These are phyloP conservation scores for Hyposmocoma kahamanoa DNA, from an alignment of 1,140 invertebrate genomes.

Conservation along the genomic window DNA sequence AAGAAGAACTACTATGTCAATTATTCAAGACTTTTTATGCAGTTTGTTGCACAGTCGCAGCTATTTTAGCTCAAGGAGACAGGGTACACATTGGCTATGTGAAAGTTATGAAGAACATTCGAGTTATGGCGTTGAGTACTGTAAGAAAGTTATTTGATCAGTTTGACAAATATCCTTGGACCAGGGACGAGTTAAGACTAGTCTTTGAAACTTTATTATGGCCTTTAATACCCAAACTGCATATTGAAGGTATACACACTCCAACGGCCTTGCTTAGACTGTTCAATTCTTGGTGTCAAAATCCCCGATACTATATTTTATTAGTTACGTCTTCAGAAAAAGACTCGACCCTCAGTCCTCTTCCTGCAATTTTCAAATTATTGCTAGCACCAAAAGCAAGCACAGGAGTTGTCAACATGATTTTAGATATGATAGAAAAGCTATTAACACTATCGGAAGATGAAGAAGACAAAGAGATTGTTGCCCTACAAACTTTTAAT, in stretches of 20 bases:
- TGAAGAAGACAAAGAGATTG: slow-evolving; percentile 62
- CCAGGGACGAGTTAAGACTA: slow-evolving; percentile 79
- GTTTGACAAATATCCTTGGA: slow-evolving; percentile 86
- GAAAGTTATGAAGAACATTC: slow-evolving; percentile 80
- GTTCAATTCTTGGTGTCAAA: slow-evolving; percentile 83
- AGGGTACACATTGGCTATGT: slow-evolving; percentile 78
- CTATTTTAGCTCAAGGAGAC: slow-evolving; percentile 73
- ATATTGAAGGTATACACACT: slow-evolving; percentile 86
- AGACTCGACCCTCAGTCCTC: slow-evolving; percentile 66
- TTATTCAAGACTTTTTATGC: slow-evolving; percentile 84
- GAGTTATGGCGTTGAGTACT: slow-evolving; percentile 75
- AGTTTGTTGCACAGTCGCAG: slow-evolving; percentile 77
- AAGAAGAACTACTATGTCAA: slow-evolving; percentile 77
- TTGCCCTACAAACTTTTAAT: slow-evolving; percentile 51
- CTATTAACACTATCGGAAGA: slow-evolving; percentile 80
- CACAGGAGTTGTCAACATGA: slow-evolving; percentile 78
- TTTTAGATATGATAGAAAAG: slow-evolving; percentile 87
- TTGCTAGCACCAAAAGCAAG: slow-evolving; percentile 80
- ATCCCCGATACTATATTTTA: slow-evolving; percentile 83
- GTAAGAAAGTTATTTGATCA: slow-evolving; percentile 85
- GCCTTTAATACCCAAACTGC: slow-evolving; percentile 85
- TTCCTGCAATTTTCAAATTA: slow-evolving; percentile 81
- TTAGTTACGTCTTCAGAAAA: slow-evolving; percentile 77
- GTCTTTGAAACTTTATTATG: slow-evolving; percentile 87
- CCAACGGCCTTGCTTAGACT: slow-evolving; percentile 89